Percentiles rank a stretch among this genome's conserved stretches.
Conservation (phyloP, 2,888 invertebrate genomes). For the Pemphredon lugubris region DNA sequence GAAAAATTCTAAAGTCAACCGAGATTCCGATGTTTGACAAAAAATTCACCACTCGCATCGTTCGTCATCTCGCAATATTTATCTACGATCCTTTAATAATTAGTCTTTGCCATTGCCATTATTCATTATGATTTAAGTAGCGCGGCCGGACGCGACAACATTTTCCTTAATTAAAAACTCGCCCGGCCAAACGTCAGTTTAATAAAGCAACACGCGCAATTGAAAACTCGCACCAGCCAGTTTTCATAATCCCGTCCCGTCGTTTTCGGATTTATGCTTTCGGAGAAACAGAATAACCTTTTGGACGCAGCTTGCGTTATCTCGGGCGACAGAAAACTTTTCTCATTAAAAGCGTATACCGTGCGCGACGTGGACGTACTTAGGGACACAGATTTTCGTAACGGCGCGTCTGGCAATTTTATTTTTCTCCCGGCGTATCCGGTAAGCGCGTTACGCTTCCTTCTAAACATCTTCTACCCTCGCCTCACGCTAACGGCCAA, state of each 20-base stretch:
- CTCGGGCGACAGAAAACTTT: slow-evolving; percentile 5
- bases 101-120: too few relatives aligned
- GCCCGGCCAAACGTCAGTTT: not conserved
- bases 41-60: too few relatives aligned
- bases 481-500: too few relatives aligned
- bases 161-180: not conserved
- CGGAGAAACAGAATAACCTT: not conserved
- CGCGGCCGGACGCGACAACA: too few relatives aligned
- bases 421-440: not conserved
- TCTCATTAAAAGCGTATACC: slow-evolving; percentile 21
- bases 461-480: too few relatives aligned
- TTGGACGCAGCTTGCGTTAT: not conserved
- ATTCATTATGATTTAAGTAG: too few relatives aligned
- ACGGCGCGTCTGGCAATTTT: not conserved
- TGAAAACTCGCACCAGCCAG: slow-evolving; percentile 4
- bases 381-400: not conserved
- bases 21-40: too few relatives aligned
- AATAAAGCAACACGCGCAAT: slow-evolving; percentile 17
- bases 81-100: too few relatives aligned
- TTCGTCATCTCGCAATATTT: too few relatives aligned
- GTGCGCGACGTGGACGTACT: not conserved
- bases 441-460: not conserved
- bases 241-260: slow-evolving; percentile 4
- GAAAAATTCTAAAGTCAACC: too few relatives aligned
- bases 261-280: slow-evolving; percentile 4